Conservation (phyloP, 2,888 invertebrate genomes). For the Ophonus ardosiacus region DNA sequence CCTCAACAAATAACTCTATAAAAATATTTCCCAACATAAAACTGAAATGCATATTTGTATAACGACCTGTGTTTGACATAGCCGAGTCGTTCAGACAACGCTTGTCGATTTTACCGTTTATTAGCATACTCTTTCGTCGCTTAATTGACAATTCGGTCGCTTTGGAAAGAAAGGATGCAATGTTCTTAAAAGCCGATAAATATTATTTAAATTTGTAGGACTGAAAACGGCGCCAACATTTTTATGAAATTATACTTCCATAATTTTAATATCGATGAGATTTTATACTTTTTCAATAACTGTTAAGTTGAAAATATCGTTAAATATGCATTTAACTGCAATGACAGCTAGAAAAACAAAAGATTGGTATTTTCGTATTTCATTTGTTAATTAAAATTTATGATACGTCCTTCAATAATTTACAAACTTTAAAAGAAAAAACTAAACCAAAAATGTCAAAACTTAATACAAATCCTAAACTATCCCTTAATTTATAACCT, state of each 20-base stretch:
- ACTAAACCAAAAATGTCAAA: slow-evolving; percentile 44
- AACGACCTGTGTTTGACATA: slow-evolving; percentile 55
- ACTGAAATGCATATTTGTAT: slow-evolving; percentile 56
- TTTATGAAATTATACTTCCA: slow-evolving; percentile 8
- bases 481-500: slow-evolving; percentile 42
- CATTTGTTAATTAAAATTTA: not conserved
- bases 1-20: slow-evolving; percentile 59
- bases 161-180: slow-evolving; percentile 13
- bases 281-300: not conserved
- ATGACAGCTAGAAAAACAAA: not conserved
- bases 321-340: not conserved
- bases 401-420: not conserved
- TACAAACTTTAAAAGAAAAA: slow-evolving; percentile 16
- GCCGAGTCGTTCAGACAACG: slow-evolving; percentile 23
- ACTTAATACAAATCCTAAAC: slow-evolving; percentile 53
- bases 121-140: slow-evolving; percentile 43
- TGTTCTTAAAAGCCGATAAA: slow-evolving; percentile 41
- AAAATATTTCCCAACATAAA: slow-evolving; percentile 62
- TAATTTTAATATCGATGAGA: slow-evolving; percentile 29
- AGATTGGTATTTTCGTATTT: not conserved
- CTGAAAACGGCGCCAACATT: slow-evolving; percentile 53
- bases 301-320: not conserved
- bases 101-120: slow-evolving; percentile 49
- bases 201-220: slow-evolving; percentile 51
- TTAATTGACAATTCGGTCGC: slow-evolving; percentile 61